Evolutionary conservation across 2,888 invertebrate species (phyloP), one percentile per base, ranked within the genome.

Genomic region (Nomada fabriciana): DNA sequence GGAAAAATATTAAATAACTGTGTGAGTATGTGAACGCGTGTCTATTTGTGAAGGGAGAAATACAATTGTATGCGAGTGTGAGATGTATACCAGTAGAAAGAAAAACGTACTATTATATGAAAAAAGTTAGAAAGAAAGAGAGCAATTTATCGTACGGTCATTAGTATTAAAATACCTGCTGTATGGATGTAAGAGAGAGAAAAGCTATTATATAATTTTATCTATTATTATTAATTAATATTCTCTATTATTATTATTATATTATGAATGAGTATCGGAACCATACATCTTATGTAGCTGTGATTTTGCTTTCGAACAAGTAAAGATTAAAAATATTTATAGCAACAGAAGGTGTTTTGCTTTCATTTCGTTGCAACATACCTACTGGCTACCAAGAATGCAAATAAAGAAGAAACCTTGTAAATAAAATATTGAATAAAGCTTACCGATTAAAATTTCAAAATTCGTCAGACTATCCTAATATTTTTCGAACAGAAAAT

Each of bases 261-360:
- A 91, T 89, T 89, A 90, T 90, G 90, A 92, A 90, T 90, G 90
- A 93, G 91, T 87, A 80, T 80, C 80, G 80, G 91, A 92, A 93
- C 91, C 90, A 94, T 90, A 93, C 92, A 93, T 92, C 90, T 93
- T 93, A 93, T 93, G 93, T 93, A 93, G 93, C 93, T 94, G 93
- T 93, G 93, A 93, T 94, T 93, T 93, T 93, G 93, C 93, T 93
- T 94, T 93, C 91, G 91, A 93, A 91, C 80, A 93, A 94, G 93
- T 94, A 91, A 93, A 93, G 91, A 93, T 92, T 93, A 93, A 93
- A 93, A 92, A 92, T 93, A 93, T 94, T 93, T 93, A 93, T 93
- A 94, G 92, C 91, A 93, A 93, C 63, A 67, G 63, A 74, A 18
- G 52, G 53, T 67, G 18, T 65, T 29, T n/a, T 80, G 7, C 15